Evolutionary conservation across 1,140 invertebrate genomes (phyloP).

Genomic region (Ephestia elutella): DNA sequence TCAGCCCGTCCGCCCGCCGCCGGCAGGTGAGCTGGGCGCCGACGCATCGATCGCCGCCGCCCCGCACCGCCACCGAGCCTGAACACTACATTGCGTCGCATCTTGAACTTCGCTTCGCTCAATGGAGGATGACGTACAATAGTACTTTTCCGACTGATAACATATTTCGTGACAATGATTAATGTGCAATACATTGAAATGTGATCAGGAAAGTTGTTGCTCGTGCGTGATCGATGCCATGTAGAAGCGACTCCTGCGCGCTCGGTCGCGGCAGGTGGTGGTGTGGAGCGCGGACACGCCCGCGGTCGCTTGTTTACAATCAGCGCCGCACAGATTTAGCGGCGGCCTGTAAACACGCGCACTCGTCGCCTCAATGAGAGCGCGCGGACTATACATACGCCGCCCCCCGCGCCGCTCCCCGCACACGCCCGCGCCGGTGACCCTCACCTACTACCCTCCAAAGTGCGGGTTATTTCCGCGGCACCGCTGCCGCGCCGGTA

Average conservation of each 20-base stretch:
- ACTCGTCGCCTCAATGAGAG: constrained; percentile 35
- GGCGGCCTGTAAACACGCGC: constrained; percentile 25
- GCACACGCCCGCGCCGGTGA: constrained; percentile 21
- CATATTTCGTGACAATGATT: not conserved
- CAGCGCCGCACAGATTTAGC: constrained; percentile 27
- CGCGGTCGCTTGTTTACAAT: constrained; percentile 22
- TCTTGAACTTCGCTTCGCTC: not conserved
- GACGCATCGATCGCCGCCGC: constrained; percentile 13
- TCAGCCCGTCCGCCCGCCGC: constrained; percentile 24
- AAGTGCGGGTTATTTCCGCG: constrained; percentile 38
- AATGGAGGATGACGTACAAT: not conserved
- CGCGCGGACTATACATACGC: constrained; percentile 44
- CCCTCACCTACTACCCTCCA: constrained; percentile 59
- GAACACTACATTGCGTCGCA: constrained; percentile 8
- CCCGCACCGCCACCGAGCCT: constrained; percentile 11
- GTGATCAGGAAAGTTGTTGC: not conserved
- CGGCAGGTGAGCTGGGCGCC: constrained; percentile 34
- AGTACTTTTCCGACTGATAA: not conserved
- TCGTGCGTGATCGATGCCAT: not conserved
- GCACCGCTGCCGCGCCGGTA: constrained; percentile 10
- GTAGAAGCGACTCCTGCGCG: constrained; percentile 10
- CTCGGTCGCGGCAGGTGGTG: constrained; percentile 9
- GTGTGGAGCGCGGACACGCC: constrained; percentile 16
- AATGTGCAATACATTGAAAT: not conserved
- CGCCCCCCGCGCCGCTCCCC: constrained; percentile 8